Evolutionary conservation across 2,888 invertebrate species (phyloP).

Genomic region (Tribolium freemani): DNA sequence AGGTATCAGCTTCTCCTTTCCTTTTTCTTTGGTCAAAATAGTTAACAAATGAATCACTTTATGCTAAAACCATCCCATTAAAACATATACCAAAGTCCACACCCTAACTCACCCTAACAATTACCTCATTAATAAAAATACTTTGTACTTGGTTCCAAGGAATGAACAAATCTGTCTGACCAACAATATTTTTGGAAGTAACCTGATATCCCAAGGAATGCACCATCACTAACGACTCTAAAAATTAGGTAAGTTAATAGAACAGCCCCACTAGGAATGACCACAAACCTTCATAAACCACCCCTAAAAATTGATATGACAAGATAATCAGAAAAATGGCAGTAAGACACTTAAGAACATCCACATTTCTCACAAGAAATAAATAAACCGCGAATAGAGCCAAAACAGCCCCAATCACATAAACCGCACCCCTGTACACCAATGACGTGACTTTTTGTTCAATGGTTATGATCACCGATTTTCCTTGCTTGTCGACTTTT

Average conservation of each 20-base stretch:
- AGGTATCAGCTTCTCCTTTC: constrained; percentile 27
- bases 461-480: background rate
- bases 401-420: background rate
- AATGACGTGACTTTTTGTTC: background rate
- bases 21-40: constrained; percentile 35
- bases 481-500: constrained; percentile 19
- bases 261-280: background rate
- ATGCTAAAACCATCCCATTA: constrained; percentile 20
- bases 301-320: background rate
- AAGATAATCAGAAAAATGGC: constrained; percentile 15
- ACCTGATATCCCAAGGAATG: constrained; percentile 48
- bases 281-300: constrained; percentile 30
- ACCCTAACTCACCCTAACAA: constrained; percentile 42
- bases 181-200: constrained; percentile 29
- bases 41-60: constrained; percentile 40
- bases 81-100: background rate
- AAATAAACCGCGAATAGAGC: constrained; percentile 1
- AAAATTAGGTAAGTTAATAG: constrained; percentile 13
- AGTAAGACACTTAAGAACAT: background rate
- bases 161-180: constrained; percentile 46
- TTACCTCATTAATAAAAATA: constrained; percentile 51
- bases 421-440: background rate
- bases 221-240: constrained; percentile 46
- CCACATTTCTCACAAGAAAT: constrained; percentile 1
- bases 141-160: constrained; percentile 49